A percentile compares a stretch with the other conserved stretches of the same genome.
Conservation (phyloP, 2,113 vertebrate genomes). For the Seriola quinqueradiata region DNA sequence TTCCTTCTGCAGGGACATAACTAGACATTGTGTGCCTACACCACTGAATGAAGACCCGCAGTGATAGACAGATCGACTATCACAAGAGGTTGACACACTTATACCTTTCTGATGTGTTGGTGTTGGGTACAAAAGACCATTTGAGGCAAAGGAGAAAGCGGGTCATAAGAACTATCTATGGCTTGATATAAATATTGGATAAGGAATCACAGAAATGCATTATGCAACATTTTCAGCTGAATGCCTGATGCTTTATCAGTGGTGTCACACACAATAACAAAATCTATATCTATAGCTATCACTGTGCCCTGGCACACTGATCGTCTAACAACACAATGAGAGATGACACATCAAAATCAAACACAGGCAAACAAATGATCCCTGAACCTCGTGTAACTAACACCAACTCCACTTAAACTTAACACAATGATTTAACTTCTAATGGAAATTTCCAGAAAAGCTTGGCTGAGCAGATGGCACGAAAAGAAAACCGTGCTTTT, state of each 20-base stretch:
- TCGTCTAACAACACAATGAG: background rate
- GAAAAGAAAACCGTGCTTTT: background rate
- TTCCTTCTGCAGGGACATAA: constrained; percentile 5
- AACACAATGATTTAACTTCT: background rate
- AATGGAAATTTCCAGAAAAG: constrained; percentile 30
- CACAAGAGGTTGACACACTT: background rate
- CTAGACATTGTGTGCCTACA: background rate
- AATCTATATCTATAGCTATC: background rate
- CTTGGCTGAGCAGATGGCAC: constrained; percentile 14
- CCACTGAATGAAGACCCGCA: background rate
- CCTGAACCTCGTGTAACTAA: background rate
- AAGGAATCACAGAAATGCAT: background rate
- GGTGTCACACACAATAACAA: background rate
- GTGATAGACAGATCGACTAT: background rate
- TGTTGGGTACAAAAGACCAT: background rate
- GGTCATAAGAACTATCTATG: background rate
- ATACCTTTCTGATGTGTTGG: background rate
- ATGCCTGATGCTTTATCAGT: background rate
- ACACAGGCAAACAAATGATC: background rate
- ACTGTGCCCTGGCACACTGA: background rate
- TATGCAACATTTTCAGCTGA: constrained; percentile 2
- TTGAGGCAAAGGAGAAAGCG: background rate
- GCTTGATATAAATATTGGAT: constrained; percentile 9
- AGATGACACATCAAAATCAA: background rate
- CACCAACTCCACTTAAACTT: background rate